Percentiles rank a stretch among this genome's conserved stretches.
phyloP scores from a whole-genome alignment of 1,140 invertebrate species.

The Varroa destructor region DNA sequence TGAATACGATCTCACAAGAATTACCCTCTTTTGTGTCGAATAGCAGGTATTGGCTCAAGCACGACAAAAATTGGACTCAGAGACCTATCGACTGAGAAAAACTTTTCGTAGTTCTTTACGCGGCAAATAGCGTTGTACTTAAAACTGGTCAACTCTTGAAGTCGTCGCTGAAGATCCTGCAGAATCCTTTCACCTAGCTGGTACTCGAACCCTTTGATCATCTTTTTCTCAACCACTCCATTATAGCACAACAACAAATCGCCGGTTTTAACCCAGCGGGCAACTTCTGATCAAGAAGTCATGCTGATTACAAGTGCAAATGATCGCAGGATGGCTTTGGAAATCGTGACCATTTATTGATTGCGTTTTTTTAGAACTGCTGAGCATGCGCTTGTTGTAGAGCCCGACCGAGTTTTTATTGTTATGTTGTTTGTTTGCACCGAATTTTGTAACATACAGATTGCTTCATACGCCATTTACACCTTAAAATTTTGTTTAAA shows the following conservation, averaged over 20 bases:
- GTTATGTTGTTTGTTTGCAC: too few species aligned
- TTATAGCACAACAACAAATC: background rate
- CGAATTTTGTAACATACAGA: too few species aligned
- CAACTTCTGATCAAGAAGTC: background rate
- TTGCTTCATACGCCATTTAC: too few species aligned
- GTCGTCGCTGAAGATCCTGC: constrained; percentile 5
- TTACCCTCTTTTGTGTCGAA: background rate
- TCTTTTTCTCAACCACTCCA: background rate
- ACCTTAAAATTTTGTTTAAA: too few species aligned
- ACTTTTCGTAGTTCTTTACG: constrained; percentile 1
- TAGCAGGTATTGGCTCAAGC: background rate
- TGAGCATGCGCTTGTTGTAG: too few species aligned
- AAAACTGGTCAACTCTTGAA: background rate
- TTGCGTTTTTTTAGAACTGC: too few species aligned
- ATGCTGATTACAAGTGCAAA: too few species aligned
- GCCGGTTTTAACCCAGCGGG: background rate
- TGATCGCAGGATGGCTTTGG: too few species aligned
- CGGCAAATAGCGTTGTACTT: constrained; percentile 10
- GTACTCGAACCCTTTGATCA: constrained; percentile 19
- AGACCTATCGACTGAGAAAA: constrained; percentile 10
- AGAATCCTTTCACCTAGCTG: background rate
- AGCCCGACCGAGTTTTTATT: too few species aligned
- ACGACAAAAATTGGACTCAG: background rate
- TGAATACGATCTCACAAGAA: too few species aligned
- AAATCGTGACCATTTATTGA: too few species aligned